A percentile compares a stretch with the other conserved stretches of the same genome.
phyloP scores from a whole-genome alignment of 1,140 invertebrate genomes.

The Drosophila miranda region DNA sequence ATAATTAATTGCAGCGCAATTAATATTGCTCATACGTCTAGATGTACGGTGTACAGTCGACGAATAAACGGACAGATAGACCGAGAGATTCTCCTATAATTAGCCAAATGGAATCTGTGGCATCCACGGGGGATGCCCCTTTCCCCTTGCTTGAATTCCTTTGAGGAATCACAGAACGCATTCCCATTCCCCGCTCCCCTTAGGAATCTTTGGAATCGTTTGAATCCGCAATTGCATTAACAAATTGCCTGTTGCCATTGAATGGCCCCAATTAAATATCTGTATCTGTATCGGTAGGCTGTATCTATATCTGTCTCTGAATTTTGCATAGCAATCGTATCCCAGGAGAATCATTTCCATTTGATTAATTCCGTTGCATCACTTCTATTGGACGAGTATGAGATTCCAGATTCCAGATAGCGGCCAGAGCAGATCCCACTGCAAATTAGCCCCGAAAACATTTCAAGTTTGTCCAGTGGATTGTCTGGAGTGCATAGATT shows the following conservation, averaged over 20 bases:
- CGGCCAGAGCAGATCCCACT: background rate
- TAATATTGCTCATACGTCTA: slow-evolving; percentile 64
- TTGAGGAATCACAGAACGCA: background rate
- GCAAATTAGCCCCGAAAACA: slow-evolving; percentile 42
- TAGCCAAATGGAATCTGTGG: slow-evolving; percentile 47
- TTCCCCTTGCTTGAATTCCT: background rate
- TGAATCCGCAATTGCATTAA: slow-evolving; percentile 12
- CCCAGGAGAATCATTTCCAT: slow-evolving; percentile 22
- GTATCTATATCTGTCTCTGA: background rate
- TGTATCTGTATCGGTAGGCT: no score
- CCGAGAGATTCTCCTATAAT: slow-evolving; percentile 39
- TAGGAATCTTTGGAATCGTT: background rate
- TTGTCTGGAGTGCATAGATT: background rate
- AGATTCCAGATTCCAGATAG: background rate
- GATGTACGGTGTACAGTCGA: slow-evolving; percentile 10
- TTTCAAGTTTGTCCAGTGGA: slow-evolving; percentile 9
- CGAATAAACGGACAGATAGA: slow-evolving; percentile 7
- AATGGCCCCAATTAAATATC: slow-evolving; percentile 49
- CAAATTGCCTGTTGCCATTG: slow-evolving; percentile 46
- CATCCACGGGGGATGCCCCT: slow-evolving; percentile 17
- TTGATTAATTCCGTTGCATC: slow-evolving; percentile 34
- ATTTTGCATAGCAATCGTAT: slow-evolving; percentile 35
- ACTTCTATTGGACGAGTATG: slow-evolving; percentile 27
- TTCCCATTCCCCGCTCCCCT: no score
- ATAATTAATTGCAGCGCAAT: slow-evolving; percentile 71